Evolutionary conservation across 1,140 invertebrate genomes (phyloP), one percentile per base, ranked within the genome.

Genomic region (Saccostrea cuccullata): DNA sequence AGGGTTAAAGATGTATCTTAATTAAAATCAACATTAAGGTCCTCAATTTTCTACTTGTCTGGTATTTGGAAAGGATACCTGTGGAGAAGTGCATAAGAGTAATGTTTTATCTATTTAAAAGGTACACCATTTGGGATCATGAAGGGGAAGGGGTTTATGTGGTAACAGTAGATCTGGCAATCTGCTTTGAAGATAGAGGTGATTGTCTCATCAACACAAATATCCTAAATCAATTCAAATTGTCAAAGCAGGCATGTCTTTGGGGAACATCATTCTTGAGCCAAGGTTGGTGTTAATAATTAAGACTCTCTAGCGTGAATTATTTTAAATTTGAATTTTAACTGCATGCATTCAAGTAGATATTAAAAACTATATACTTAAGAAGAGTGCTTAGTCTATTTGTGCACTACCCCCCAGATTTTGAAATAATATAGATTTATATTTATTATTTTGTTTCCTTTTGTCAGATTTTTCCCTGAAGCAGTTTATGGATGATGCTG

Each of bases 111-210:
- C 73, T 15, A 82, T 2, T 56, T 13, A 2, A 15, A 55, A 85
- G 84, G 58, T 85, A 30, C 13, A 60, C 84, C 8, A 56, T 85
- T 15, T 85, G 84, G 84, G 56, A 85, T n/a, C 6, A 56, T 11
- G 56, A 36, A 17, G 84, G 84, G 60, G 84, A 85, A 26, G 56
- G 84, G 3, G 56, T 85, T 8, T 85, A 85, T 36, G 30, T 85
- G 15, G 56, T 85, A 2, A 26, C 84, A 2, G 20, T 85, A 20
- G 55, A 64, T 20, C 0, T 85, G 3, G 15, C 55, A 23, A n/a
- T 85, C n/a, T 85, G 84, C 56, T 85, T 85, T 64, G 84, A 85
- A 40, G 58, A 64, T 85, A 23, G 55, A 36, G 84, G 84, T 17
- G 30, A 64, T 17, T 85, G 84, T 30, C 17, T 85, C 2, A 58